Conservation (phyloP, 2,888 invertebrate species). For the Macrostomum cliftonense region DNA sequence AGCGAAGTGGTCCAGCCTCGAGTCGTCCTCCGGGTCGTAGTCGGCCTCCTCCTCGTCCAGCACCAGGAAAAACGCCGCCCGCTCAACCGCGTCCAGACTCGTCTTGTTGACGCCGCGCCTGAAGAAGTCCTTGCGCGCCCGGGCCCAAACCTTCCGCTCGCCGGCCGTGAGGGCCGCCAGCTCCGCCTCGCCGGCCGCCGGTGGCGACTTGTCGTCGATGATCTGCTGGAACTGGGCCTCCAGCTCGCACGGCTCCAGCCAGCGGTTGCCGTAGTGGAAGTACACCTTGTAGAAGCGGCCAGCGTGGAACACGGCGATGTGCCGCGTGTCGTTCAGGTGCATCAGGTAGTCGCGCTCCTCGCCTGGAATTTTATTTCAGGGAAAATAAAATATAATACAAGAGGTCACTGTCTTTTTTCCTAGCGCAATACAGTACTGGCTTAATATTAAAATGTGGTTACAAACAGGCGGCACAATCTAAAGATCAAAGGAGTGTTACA, state of each 20-base stretch:
- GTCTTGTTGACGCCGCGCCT: constrained; percentile 66
- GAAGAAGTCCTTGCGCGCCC: constrained; percentile 51
- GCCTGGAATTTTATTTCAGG: constrained; percentile 22
- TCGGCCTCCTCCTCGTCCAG: constrained; percentile 74
- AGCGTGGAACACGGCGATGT: constrained; percentile 76
- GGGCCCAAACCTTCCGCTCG: constrained; percentile 62
- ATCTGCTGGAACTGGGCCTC: constrained; percentile 78
- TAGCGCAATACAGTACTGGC: no score
- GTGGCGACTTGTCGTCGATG: constrained; percentile 52
- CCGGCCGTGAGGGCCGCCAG: constrained; percentile 81
- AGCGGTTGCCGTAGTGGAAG: constrained; percentile 60
- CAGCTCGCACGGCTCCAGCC: constrained; percentile 68
- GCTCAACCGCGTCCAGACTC: constrained; percentile 70
- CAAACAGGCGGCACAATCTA: no score
- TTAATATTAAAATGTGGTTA: no score
- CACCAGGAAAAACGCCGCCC: constrained; percentile 72
- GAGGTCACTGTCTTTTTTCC: no score
- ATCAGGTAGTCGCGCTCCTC: constrained; percentile 54
- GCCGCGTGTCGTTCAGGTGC: constrained; percentile 70
- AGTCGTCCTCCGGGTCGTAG: constrained; percentile 49
- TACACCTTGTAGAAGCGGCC: constrained; percentile 81
- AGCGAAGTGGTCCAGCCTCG: constrained; percentile 62
- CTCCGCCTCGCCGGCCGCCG: constrained; percentile 58
- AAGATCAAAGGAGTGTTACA: no score
- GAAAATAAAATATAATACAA: no score